A percentile compares a stretch with the other conserved stretches of the same genome.
Evolutionary conservation across 2,113 vertebrate genomes (phyloP).

Genomic region (Marmota flaviventris): DNA sequence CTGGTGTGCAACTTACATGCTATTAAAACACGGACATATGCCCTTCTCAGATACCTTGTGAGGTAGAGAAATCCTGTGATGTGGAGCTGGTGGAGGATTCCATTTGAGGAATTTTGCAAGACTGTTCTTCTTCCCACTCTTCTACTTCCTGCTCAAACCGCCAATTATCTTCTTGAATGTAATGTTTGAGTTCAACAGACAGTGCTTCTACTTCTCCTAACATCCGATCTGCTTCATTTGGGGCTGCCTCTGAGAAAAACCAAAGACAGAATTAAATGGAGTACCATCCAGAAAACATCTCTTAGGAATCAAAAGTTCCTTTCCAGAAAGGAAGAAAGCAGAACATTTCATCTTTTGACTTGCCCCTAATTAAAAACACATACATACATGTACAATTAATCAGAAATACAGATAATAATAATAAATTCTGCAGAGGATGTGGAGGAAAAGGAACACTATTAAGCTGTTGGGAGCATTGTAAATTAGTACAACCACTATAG

Average conservation of each 20-base stretch:
- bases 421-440: too few species aligned
- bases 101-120: conserved; percentile 92
- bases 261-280: background rate
- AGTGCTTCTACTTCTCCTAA: conserved; percentile 91
- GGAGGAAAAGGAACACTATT: too few species aligned
- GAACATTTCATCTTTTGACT: background rate
- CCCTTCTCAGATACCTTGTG: conserved; percentile 77
- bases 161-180: conserved; percentile 95
- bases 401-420: background rate
- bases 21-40: fast-evolving
- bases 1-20: background rate
- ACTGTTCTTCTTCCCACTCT: conserved; percentile 95
- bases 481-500: too few species aligned
- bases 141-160: conserved; percentile 95
- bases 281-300: background rate
- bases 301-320: background rate
- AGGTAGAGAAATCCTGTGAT: conserved; percentile 81
- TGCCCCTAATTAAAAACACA: background rate
- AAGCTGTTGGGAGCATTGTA: too few species aligned
- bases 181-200: conserved; percentile 90
- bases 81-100: conserved; percentile 81
- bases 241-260: conserved; percentile 56
- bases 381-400: background rate
- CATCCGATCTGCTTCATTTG: conserved; percentile 81
- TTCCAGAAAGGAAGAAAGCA: background rate